phyloP scores from a whole-genome alignment of 2,113 vertebrate genomes.

The Psilopogon haemacephalus region DNA sequence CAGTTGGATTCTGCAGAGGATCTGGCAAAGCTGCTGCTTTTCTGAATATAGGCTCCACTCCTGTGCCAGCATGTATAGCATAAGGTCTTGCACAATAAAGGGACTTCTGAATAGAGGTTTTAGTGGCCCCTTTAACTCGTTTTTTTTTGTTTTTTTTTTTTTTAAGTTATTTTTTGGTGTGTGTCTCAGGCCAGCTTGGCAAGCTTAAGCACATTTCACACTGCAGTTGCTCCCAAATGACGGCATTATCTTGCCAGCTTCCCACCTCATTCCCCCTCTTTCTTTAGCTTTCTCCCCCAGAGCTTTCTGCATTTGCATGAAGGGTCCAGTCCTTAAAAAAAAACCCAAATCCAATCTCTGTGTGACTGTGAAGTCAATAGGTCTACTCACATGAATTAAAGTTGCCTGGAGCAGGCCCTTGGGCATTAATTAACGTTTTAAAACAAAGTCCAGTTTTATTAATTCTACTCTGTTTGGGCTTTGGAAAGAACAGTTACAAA shows the following conservation, averaged over 20 bases:
- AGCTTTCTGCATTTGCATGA: slow-evolving; percentile 34
- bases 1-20: background rate
- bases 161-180: no score
- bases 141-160: background rate
- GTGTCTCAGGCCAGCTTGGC: background rate
- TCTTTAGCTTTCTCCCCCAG: slow-evolving; percentile 29
- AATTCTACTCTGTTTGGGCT: background rate
- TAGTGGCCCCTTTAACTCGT: background rate
- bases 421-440: background rate
- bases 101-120: background rate
- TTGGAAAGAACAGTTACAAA: background rate
- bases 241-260: slow-evolving; percentile 3
- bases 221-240: background rate
- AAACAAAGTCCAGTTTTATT: slow-evolving; percentile 5
- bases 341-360: background rate
- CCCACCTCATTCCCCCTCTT: slow-evolving; percentile 5
- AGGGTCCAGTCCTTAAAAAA: background rate
- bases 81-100: background rate
- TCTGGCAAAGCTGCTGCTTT: slow-evolving; percentile 17
- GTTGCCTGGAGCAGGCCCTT: slow-evolving; percentile 1
- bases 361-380: background rate
- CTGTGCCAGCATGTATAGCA: background rate
- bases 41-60: background rate
- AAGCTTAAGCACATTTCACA: background rate
- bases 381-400: background rate